Percentiles rank a stretch among this genome's conserved stretches.
phyloP scores from a whole-genome alignment of 2,888 invertebrate genomes.

The Hyposoter didymator region DNA sequence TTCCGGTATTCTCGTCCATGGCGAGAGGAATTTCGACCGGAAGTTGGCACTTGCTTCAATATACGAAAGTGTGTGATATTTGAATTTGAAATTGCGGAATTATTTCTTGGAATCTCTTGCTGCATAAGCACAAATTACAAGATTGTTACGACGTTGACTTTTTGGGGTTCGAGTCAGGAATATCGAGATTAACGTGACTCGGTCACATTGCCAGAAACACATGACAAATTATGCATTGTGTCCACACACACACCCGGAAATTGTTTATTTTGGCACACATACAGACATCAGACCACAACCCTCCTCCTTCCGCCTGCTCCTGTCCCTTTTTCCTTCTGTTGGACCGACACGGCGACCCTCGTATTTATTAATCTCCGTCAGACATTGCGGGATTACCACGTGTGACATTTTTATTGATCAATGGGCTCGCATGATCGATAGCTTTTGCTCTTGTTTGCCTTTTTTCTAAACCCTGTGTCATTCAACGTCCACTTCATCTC shows the following conservation, averaged over 20 bases:
- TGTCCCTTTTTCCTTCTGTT: neutral
- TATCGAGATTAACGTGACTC: neutral
- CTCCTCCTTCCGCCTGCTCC: neutral
- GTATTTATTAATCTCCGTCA: slow-evolving; percentile 60
- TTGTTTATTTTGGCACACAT: neutral
- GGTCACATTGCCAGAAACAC: neutral
- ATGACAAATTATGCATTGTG: slow-evolving; percentile 1
- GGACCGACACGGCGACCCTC: slow-evolving; percentile 4
- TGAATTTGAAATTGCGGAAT: neutral
- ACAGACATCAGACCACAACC: neutral
- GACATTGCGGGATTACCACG: slow-evolving; percentile 10
- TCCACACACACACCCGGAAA: slow-evolving; percentile 23
- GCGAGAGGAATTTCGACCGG: neutral
- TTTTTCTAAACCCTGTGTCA: slow-evolving; percentile 21
- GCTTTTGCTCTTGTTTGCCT: slow-evolving; percentile 17
- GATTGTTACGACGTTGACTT: neutral
- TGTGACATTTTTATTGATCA: slow-evolving; percentile 62
- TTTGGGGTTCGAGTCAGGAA: neutral
- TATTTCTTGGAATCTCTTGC: neutral
- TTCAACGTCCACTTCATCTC: slow-evolving; percentile 7
- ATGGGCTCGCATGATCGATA: slow-evolving; percentile 54
- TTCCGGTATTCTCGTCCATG: neutral
- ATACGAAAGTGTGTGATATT: neutral
- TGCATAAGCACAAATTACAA: neutral
- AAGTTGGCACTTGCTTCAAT: neutral